A percentile compares a stretch with the other conserved stretches of the same genome.
Conservation (phyloP, 2,888 invertebrate species). For the Mechanitis messenoides region DNA sequence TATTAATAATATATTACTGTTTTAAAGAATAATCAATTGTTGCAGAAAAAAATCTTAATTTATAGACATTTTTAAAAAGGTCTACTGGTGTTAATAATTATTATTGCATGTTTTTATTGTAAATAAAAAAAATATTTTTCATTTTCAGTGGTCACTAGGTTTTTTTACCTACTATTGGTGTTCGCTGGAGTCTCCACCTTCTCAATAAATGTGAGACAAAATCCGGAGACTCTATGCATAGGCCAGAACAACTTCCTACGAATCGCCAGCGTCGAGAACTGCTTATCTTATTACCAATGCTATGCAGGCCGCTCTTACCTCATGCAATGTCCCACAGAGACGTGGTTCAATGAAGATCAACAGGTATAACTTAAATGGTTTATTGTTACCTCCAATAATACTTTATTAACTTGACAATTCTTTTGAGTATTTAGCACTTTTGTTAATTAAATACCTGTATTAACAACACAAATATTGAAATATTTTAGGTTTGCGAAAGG, state of each 20-base stretch:
- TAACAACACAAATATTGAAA: neutral
- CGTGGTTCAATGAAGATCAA: conserved; percentile 68
- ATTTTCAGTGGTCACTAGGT: conserved; percentile 32
- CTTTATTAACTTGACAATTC: neutral
- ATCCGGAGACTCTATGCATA: conserved; percentile 66
- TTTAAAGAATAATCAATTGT: too few relatives aligned
- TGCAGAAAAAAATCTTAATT: too few relatives aligned
- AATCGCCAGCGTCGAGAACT: conserved; percentile 56
- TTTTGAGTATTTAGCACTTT: neutral
- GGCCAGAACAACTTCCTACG: conserved; percentile 70
- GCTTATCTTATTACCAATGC: conserved; percentile 67
- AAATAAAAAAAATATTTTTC: neutral
- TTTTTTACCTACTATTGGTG: conserved; percentile 46
- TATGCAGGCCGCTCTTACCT: conserved; percentile 60
- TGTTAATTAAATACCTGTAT: neutral
- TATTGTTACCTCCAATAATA: neutral
- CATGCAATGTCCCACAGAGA: conserved; percentile 59
- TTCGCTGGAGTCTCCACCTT: conserved; percentile 56
- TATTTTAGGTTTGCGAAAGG: conserved; percentile 57
- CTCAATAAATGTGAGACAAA: conserved; percentile 65
- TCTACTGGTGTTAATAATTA: too few relatives aligned
- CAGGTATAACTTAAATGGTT: conserved; percentile 44
- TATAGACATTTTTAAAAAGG: too few relatives aligned
- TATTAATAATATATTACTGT: too few relatives aligned
- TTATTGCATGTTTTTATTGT: too few relatives aligned